Conservation (phyloP, 2,888 invertebrate species). For the Halictus quadricinctus region DNA sequence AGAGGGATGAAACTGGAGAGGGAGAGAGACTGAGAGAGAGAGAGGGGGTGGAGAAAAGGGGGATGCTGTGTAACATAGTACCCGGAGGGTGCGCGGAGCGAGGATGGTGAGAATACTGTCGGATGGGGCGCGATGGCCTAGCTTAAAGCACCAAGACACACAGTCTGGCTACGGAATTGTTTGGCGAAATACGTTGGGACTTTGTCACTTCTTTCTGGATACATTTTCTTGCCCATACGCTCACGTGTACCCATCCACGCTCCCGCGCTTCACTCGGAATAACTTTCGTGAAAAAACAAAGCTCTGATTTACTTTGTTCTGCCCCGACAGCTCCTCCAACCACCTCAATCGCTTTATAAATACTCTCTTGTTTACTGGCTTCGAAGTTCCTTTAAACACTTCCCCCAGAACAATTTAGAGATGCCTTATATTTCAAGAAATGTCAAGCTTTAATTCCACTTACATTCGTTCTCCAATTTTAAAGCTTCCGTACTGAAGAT, state of each 20-base stretch:
- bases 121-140: constrained; percentile 75
- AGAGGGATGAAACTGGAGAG: constrained; percentile 54
- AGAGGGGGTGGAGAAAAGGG: constrained; percentile 9
- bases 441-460: neutral
- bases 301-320: constrained; percentile 36
- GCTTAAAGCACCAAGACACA: constrained; percentile 74
- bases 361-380: neutral
- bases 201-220: constrained; percentile 74
- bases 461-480: neutral
- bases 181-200: constrained; percentile 75
- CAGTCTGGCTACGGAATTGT: constrained; percentile 76
- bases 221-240: constrained; percentile 68
- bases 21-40: neutral
- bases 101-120: constrained; percentile 68
- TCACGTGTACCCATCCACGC: constrained; percentile 55
- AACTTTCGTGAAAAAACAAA: constrained; percentile 56
- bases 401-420: neutral
- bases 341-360: neutral
- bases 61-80: constrained; percentile 59
- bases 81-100: constrained; percentile 51
- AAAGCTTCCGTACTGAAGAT: neutral
- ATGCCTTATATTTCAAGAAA: neutral
- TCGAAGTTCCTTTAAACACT: neutral
- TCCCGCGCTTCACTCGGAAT: constrained; percentile 42
- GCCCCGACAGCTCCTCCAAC: neutral